Evolutionary conservation across 2,113 vertebrate genomes (phyloP).

Genomic region (Indicator indicator): DNA sequence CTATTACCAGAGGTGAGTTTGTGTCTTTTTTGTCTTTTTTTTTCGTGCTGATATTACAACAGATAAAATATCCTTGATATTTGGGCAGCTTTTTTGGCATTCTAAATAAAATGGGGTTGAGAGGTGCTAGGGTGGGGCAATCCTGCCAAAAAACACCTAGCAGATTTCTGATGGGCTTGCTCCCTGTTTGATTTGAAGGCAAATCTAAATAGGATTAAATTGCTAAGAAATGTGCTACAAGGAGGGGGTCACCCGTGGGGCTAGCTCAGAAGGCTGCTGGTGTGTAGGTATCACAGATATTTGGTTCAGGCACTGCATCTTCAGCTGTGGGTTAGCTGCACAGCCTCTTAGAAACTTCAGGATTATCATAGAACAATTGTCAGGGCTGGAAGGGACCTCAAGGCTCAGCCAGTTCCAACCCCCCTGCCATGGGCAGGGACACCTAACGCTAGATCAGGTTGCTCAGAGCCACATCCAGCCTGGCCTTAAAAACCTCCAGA

Average conservation of each 20-base stretch:
- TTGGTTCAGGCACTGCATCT: slow-evolving; percentile 67
- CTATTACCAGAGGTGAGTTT: slow-evolving; percentile 26
- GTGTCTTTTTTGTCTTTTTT: not conserved
- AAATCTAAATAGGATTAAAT: slow-evolving; percentile 69
- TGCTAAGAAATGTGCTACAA: slow-evolving; percentile 53
- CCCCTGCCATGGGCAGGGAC: no score
- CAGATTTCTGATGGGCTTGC: slow-evolving; percentile 25
- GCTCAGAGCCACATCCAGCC: no score
- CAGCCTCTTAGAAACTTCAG: slow-evolving; percentile 53
- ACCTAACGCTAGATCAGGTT: no score
- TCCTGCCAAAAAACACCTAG: slow-evolving; percentile 52
- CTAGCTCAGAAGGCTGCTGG: not conserved
- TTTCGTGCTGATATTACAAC: not conserved
- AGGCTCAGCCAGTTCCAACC: no score
- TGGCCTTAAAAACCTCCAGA: slow-evolving; percentile 23
- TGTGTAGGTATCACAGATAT: slow-evolving; percentile 27
- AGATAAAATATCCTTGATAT: not conserved
- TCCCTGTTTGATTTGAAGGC: slow-evolving; percentile 58
- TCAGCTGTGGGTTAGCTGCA: slow-evolving; percentile 42
- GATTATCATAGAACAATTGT: no score
- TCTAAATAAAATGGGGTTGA: not conserved
- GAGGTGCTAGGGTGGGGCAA: not conserved
- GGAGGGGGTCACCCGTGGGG: not conserved
- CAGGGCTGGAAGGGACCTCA: no score
- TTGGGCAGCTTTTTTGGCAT: not conserved